Evolutionary conservation across 2,888 invertebrate genomes (phyloP).

Genomic region (Conus canariensis): DNA sequence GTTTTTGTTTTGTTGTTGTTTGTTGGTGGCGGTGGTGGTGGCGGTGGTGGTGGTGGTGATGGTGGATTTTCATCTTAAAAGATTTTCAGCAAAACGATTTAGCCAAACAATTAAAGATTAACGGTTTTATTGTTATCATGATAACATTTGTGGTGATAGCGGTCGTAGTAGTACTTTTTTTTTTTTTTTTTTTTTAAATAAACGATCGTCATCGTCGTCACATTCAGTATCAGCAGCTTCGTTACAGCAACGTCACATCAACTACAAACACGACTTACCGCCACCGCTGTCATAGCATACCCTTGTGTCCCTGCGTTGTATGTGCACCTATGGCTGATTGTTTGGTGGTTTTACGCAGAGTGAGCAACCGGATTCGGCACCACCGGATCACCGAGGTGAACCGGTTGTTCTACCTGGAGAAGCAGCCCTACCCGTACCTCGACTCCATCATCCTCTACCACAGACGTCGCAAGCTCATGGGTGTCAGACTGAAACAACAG

Average conservation of each 20-base stretch:
- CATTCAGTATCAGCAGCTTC: no score
- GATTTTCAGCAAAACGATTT: no score
- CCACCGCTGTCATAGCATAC: neutral
- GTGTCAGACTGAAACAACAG: slow-evolving; percentile 59
- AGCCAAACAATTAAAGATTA: no score
- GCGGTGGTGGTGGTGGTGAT: no score
- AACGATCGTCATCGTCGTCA: neutral
- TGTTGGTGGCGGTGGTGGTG: no score
- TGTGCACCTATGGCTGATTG: neutral
- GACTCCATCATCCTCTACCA: slow-evolving; percentile 66
- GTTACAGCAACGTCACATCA: no score
- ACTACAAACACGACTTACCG: no score
- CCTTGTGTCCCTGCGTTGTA: neutral
- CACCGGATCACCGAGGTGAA: slow-evolving; percentile 61
- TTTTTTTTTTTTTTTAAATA: neutral
- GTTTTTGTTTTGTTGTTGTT: no score
- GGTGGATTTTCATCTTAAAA: no score
- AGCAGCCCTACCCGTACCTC: slow-evolving; percentile 65
- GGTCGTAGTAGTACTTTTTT: neutral
- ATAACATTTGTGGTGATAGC: no score
- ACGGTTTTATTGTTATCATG: no score
- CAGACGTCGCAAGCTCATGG: slow-evolving; percentile 60
- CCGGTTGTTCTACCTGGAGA: slow-evolving; percentile 60
- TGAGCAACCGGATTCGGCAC: slow-evolving; percentile 54
- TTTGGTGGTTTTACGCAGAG: slow-evolving; percentile 46